These are phyloP conservation scores for Agelastica alni DNA, from an alignment of 2,888 invertebrate species.

Conservation along the genomic window DNA sequence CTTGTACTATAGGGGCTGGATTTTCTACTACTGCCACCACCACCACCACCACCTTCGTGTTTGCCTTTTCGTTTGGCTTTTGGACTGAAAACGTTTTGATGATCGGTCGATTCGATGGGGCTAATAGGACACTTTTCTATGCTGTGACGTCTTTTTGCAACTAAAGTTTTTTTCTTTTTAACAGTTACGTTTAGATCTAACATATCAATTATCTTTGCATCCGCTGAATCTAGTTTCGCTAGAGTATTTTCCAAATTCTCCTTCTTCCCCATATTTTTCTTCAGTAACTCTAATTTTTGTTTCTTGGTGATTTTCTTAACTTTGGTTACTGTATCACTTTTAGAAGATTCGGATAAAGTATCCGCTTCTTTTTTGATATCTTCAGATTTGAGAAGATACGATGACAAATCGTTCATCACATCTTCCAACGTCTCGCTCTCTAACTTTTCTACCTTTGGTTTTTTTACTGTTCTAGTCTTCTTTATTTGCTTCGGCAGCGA, in stretches of 20 bases:
- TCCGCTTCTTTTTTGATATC: slow-evolving; percentile 45
- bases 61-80: slow-evolving; percentile 46
- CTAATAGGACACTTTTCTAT: slow-evolving; percentile 53
- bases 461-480: slow-evolving; percentile 31
- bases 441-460: slow-evolving; percentile 35
- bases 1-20: slow-evolving; percentile 65
- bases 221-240: slow-evolving; percentile 47
- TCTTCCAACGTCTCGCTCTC: slow-evolving; percentile 53
- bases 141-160: slow-evolving; percentile 51
- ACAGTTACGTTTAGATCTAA: slow-evolving; percentile 54
- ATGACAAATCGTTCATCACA: slow-evolving; percentile 52
- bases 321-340: slow-evolving; percentile 42
- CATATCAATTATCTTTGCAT: slow-evolving; percentile 54
- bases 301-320: slow-evolving; percentile 44
- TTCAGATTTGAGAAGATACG: slow-evolving; percentile 44
- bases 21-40: slow-evolving; percentile 38
- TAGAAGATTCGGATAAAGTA: slow-evolving; percentile 41
- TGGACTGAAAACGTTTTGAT: slow-evolving; percentile 47
- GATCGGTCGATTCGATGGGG: slow-evolving; percentile 35
- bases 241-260: slow-evolving; percentile 51
- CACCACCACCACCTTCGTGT: slow-evolving; percentile 47
- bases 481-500: slow-evolving; percentile 31
- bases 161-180: slow-evolving; percentile 42
- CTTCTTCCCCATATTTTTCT: slow-evolving; percentile 47
- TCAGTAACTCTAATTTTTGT: slow-evolving; percentile 41